Evolutionary conservation across 2,888 invertebrate species (phyloP).

Genomic region (Drosophila maculinotata): DNA sequence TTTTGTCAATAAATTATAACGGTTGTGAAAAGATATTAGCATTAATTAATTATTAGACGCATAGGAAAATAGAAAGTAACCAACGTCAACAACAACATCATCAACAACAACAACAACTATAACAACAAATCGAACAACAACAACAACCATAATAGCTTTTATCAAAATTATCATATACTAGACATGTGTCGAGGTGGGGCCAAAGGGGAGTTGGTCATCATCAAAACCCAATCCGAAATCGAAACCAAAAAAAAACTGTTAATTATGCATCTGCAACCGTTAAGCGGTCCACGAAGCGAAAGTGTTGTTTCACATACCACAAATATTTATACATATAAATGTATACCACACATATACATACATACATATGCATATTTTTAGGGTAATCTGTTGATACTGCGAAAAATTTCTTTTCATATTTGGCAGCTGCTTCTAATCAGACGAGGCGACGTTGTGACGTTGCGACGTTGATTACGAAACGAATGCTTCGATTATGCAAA

Average conservation of each 20-base stretch:
- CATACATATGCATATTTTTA: too few species aligned
- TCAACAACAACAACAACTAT: slow-evolving; percentile 24
- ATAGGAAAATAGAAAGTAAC: slow-evolving; percentile 82
- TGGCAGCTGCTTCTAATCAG: slow-evolving; percentile 19
- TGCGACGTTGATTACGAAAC: slow-evolving; percentile 60
- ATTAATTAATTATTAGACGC: slow-evolving; percentile 82
- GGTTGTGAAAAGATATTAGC: slow-evolving; percentile 82
- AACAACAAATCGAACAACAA: too few species aligned
- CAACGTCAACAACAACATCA: slow-evolving; percentile 30
- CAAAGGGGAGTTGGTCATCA: slow-evolving; percentile 2
- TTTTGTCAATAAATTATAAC: slow-evolving; percentile 80
- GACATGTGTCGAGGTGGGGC: slow-evolving; percentile 20
- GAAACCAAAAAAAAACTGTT: slow-evolving; percentile 47
- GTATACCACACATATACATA: slow-evolving; percentile 1
- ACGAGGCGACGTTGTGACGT: not conserved
- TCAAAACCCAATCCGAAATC: slow-evolving; percentile 35
- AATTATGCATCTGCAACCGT: slow-evolving; percentile 58
- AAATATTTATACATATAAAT: not conserved
- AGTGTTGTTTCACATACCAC: slow-evolving; percentile 43
- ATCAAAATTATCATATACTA: slow-evolving; percentile 52
- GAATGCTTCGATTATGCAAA: slow-evolving; percentile 62
- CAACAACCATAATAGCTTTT: slow-evolving; percentile 19
- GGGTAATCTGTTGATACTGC: slow-evolving; percentile 19
- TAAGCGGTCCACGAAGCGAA: slow-evolving; percentile 52
- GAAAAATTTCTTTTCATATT: slow-evolving; percentile 51